Percentiles rank a stretch among this genome's conserved stretches.
phyloP scores from a whole-genome alignment of 2,797 vertebrate species.

The Pyrocephalus nanus region DNA sequence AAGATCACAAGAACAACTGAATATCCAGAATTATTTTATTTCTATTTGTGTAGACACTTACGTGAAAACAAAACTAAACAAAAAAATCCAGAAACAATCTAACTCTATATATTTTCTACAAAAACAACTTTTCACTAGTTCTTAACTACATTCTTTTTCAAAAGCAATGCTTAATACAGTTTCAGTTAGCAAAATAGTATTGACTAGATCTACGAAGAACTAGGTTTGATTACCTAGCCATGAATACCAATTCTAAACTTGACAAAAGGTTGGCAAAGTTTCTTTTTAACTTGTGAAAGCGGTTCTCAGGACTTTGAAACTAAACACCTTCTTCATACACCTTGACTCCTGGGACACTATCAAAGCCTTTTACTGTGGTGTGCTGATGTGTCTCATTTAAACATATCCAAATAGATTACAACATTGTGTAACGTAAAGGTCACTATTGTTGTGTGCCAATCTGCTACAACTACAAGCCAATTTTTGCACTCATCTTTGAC shows the following conservation, averaged over 20 bases:
- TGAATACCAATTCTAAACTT: slow-evolving; percentile 21
- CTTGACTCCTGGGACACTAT: slow-evolving; percentile 72
- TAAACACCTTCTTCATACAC: slow-evolving; percentile 58
- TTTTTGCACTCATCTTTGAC: slow-evolving; percentile 81
- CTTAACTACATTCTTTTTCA: neutral
- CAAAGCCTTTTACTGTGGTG: slow-evolving; percentile 68
- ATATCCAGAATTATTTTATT: neutral
- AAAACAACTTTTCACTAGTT: neutral
- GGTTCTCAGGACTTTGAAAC: slow-evolving; percentile 64
- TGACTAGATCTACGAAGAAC: neutral
- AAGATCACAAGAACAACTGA: neutral
- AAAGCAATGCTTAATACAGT: neutral
- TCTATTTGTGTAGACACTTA: neutral
- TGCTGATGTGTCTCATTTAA: slow-evolving; percentile 72
- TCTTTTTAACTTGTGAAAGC: slow-evolving; percentile 58
- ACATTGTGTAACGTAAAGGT: slow-evolving; percentile 73
- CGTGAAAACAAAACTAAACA: neutral
- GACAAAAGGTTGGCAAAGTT: slow-evolving; percentile 44
- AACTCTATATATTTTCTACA: neutral
- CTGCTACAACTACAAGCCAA: slow-evolving; percentile 78
- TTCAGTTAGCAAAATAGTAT: neutral
- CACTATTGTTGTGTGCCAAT: slow-evolving; percentile 75
- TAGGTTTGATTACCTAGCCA: neutral
- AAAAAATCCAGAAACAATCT: neutral
- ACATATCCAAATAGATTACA: slow-evolving; percentile 82